Evolutionary conservation across 2,113 vertebrate genomes (phyloP), one percentile per base, ranked within the genome.

Genomic region (Eptesicus fuscus): DNA sequence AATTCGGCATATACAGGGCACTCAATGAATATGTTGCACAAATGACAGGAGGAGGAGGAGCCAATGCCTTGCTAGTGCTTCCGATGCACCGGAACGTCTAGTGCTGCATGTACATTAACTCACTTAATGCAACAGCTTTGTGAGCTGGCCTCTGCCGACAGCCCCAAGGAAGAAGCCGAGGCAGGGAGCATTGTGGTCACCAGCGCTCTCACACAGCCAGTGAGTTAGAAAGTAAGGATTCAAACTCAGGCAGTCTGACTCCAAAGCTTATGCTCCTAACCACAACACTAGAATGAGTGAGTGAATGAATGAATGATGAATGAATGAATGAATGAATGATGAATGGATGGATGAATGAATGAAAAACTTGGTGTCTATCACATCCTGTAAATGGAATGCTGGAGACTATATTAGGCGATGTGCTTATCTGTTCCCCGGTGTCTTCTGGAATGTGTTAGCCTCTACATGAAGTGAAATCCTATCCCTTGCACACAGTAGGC

Each of bases 31-130:
- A 11, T 32, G 30, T 4, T 28, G n/a, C 76, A 35, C 13, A 20
- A 30, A 32, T 59, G 16, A 37, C 2, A 28, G 18, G 2, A 23
- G 73, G 23, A n/a, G 44, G 13, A 51, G 14, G 6, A 40, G 37
- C 23, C 77, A 13, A 1, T 0, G 1, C 51, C n/a, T 37, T 0
- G 1, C 47, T 5, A 25, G n/a, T 10, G 7, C 5, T 44, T 47
- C 73, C 61, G 49, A 4, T 0, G 47, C 1, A 40, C 32, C 4
- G 18, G 44, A 35, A 44, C 67, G 28, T 61, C 42, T 8, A 47
- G 30, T 9, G 35, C 40, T 37, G 28, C 49, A 1, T 3, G 11
- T 4, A 2, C 1, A 70, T 17, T 22, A 69, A 56, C 59, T 56
- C 40, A 28, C 16, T 71, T 35, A 30, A 69, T 4, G 32, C 10